phyloP scores from a whole-genome alignment of 2,113 vertebrate species.

The Agapornis roseicollis region DNA sequence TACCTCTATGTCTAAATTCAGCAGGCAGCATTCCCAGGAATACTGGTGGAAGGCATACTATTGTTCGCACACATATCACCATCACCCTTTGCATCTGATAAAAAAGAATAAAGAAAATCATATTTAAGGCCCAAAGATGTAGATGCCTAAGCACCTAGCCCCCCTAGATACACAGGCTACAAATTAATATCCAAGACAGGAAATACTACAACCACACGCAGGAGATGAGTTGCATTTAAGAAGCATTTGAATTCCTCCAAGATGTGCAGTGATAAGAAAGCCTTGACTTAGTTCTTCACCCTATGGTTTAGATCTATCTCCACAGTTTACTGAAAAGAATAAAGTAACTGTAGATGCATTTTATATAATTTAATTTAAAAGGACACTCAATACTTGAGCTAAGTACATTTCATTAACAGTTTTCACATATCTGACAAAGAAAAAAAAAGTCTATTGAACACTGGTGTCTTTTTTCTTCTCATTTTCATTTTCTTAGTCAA shows the following conservation, averaged over 20 bases:
- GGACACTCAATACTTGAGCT: background rate
- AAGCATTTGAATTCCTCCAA: background rate
- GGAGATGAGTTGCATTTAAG: background rate
- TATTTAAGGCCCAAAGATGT: background rate
- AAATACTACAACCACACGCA: background rate
- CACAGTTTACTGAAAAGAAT: background rate
- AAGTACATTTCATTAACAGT: background rate
- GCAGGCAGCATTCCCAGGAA: background rate
- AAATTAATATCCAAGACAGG: background rate
- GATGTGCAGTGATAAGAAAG: background rate
- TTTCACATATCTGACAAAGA: background rate
- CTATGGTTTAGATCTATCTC: background rate
- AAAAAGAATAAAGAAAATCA: background rate
- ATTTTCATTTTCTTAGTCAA: background rate
- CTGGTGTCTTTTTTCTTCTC: background rate
- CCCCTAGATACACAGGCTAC: background rate
- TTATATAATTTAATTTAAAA: background rate
- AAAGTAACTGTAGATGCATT: background rate
- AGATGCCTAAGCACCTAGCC: background rate
- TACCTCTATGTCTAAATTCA: background rate
- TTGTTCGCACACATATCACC: background rate
- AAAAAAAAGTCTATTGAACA: background rate
- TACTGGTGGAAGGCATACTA: rapidly evolving
- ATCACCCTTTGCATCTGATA: background rate
- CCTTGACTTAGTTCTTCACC: background rate